phyloP scores from a whole-genome alignment of 1,140 invertebrate genomes.

The Trypoxylus dichotomus region DNA sequence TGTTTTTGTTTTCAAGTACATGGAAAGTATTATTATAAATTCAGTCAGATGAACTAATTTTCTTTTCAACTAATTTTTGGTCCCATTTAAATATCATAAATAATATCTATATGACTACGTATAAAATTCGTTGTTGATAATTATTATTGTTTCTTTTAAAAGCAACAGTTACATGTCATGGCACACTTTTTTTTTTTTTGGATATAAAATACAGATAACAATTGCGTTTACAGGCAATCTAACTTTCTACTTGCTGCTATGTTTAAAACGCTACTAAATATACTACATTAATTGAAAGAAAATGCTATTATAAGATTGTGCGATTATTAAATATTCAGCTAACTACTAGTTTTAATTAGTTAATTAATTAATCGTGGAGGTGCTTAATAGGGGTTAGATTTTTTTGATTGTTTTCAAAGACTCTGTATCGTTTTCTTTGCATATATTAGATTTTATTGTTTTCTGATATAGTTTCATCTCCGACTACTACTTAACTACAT shows the following conservation, averaged over 20 bases:
- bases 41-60: neutral
- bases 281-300: neutral
- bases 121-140: neutral
- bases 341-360: neutral
- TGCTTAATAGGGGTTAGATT: neutral
- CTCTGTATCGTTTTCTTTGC: neutral
- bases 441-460: neutral
- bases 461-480: neutral
- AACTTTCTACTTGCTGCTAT: neutral
- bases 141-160: neutral
- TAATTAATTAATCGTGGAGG: neutral
- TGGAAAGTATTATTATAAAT: too few relatives aligned
- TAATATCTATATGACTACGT: neutral
- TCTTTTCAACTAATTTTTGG: neutral
- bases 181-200: neutral
- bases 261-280: neutral
- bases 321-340: neutral
- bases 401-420: neutral
- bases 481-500: conserved; percentile 32
- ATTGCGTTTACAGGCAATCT: neutral
- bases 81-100: neutral
- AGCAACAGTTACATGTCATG: neutral
- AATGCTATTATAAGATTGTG: neutral
- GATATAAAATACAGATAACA: neutral
- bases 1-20: too few relatives aligned